phyloP scores from a whole-genome alignment of 2,888 invertebrate genomes.

The Thysanoteuthis rhombus region DNA sequence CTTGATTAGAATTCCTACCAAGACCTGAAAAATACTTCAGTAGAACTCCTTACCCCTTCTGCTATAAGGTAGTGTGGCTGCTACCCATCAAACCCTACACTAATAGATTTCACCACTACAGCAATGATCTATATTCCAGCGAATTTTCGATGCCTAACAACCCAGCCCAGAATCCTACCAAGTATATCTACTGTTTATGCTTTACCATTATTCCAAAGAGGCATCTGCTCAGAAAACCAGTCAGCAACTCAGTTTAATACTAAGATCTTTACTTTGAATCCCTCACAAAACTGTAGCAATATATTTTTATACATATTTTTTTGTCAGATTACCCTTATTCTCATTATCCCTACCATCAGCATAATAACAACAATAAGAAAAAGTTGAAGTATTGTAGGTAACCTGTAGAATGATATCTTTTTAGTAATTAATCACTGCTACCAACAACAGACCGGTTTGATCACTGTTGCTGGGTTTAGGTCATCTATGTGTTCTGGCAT shows the following conservation, averaged over 20 bases:
- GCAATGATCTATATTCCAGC: not conserved
- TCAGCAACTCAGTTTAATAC: too few relatives aligned
- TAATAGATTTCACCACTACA: not conserved
- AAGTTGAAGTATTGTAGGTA: not conserved
- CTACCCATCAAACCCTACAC: not conserved
- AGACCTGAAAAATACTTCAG: not conserved
- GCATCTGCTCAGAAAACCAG: not conserved
- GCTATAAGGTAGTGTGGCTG: not conserved
- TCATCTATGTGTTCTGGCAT: too few relatives aligned
- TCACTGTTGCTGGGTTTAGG: too few relatives aligned
- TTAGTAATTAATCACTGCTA: too few relatives aligned
- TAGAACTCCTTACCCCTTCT: not conserved
- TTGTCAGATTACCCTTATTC: not conserved
- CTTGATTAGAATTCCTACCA: not conserved
- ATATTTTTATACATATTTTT: not conserved
- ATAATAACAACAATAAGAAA: not conserved
- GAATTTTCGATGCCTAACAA: not conserved
- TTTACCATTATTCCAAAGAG: not conserved
- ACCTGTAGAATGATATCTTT: too few relatives aligned
- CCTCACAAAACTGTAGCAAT: not conserved
- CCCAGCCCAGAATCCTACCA: not conserved
- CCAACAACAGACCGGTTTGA: too few relatives aligned
- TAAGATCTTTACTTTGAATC: not conserved
- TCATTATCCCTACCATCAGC: not conserved
- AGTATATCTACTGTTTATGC: not conserved